Evolutionary conservation across 2,797 vertebrate genomes (phyloP), one percentile per base, ranked within the genome.

Genomic region (Enteromius unitaeniatus): DNA sequence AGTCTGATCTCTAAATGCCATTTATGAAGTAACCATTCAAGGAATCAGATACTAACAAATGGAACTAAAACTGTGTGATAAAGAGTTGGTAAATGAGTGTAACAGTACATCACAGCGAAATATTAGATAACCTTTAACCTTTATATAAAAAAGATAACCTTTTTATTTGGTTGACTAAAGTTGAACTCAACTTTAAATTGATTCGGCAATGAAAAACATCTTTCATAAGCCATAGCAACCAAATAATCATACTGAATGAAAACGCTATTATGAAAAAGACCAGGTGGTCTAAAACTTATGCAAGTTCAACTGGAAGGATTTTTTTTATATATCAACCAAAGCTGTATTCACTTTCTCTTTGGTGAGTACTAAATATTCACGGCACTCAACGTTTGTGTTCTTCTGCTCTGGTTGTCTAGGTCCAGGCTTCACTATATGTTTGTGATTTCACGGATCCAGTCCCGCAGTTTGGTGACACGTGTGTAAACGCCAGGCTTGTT

Each of bases 401-500:
- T 53, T 68, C 42, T 31, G 21, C 53, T 21, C 60, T 78, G 82
- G 69, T 53, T 68, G 76, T 87, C 69, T 1, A 81, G 85, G 26
- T 85, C 69, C 34, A 76, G 58, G 53, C 9, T 68, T 67, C 11
- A 13, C 85, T 87, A 85, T 85, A 95, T 31, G 6, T 84, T 82
- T 0, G 91, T 88, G 40, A 85, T 15, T 1, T 87, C 2, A 42
- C 28, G 88, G 85, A 96, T 93, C 95, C 95, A 96, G 0, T 92
- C 76, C 67, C 92, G 90, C 70, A 95, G 90, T 84, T 93, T 94
- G 88, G 93, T 94, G 84, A 95, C 89, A 0, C 94, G 93, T 0
- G 93, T 67, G 90, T 96, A 96, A 79, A 96, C 92, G 0, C 95
- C 95, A 0, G 95, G 95, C 88, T 95, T 95, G 91, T 95, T 94